Base-by-base conservation (phyloP, 2,888 invertebrate species). In the Gasteruption jaculator region DNA sequence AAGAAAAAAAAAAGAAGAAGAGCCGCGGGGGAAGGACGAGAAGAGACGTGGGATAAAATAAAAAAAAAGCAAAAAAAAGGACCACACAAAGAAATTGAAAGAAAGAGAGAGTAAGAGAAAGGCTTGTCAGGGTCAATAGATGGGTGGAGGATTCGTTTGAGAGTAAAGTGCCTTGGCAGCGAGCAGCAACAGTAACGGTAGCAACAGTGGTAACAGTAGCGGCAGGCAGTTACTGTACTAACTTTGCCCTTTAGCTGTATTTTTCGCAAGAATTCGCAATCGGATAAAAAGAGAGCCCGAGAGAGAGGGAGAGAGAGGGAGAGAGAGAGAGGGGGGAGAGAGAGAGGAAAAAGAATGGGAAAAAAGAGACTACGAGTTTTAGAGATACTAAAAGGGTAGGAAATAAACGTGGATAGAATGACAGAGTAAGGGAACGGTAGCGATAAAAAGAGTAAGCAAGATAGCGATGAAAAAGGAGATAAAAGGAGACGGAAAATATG, bases 91-190 rank as follows among this genome's bases (percentile, higher is more conserved):
- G 30, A 41, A 52, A 50, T 50, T 49, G 22, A 45, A 30, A 38
- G 36, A 34, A 50, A 46, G 49, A 50, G 49, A 38, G 53, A 43
- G 48, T 32, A 48, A 48, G 46, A 50, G 45, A 46, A 42, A 31
- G 11, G 26, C 38, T 36, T 40, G 43, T 33, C 41, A n/a, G n/a
- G n/a, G n/a, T n/a, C n/a, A n/a, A n/a, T n/a, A n/a, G n/a, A n/a
- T n/a, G n/a, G n/a, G n/a, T n/a, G n/a, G n/a, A n/a, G n/a, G n/a
- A n/a, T n/a, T n/a, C n/a, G n/a, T n/a, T n/a, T n/a, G n/a, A n/a
- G n/a, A n/a, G n/a, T n/a, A n/a, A n/a, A n/a, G n/a, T n/a, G n/a
- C n/a, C n/a, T n/a, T n/a, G n/a, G n/a, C n/a, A n/a, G n/a, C n/a
- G n/a, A n/a, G n/a, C n/a, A n/a, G n/a, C n/a, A n/a, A n/a, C n/a